Conservation (phyloP, 2,113 vertebrate species). For the Neotoma lepida region DNA sequence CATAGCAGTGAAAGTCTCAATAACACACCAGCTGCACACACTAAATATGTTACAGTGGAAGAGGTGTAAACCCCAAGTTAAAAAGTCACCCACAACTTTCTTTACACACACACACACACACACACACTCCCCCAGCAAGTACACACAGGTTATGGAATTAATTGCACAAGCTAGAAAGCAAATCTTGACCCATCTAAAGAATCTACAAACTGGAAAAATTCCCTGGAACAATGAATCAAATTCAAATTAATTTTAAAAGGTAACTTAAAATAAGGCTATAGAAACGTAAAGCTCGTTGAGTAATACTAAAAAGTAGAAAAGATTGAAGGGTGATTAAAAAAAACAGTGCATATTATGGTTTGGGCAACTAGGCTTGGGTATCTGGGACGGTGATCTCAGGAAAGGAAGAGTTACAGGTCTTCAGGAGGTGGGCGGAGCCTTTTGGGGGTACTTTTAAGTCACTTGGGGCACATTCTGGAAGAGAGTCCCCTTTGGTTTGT, state of each 20-base stretch:
- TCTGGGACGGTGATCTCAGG: background rate
- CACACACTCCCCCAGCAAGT: background rate
- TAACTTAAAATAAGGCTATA: background rate
- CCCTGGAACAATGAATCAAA: background rate
- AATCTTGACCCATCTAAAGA: background rate
- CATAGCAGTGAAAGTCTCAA: background rate
- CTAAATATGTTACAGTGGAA: background rate
- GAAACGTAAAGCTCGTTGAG: background rate
- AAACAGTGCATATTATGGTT: background rate
- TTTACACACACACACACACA: background rate
- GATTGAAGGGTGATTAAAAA: background rate
- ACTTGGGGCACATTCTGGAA: background rate
- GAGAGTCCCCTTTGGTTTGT: background rate
- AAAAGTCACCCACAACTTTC: background rate
- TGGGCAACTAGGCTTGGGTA: background rate
- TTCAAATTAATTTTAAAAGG: constrained; percentile 9
- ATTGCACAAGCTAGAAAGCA: background rate
- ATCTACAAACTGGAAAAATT: constrained; percentile 2
- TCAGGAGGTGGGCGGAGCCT: background rate
- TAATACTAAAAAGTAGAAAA: background rate
- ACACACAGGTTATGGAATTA: background rate
- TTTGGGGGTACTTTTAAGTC: background rate
- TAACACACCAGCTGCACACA: background rate
- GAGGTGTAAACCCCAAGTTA: background rate
- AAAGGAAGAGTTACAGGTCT: background rate